Conservation (phyloP, 2,797 vertebrate genomes). For the Hemibagrus guttatus region DNA sequence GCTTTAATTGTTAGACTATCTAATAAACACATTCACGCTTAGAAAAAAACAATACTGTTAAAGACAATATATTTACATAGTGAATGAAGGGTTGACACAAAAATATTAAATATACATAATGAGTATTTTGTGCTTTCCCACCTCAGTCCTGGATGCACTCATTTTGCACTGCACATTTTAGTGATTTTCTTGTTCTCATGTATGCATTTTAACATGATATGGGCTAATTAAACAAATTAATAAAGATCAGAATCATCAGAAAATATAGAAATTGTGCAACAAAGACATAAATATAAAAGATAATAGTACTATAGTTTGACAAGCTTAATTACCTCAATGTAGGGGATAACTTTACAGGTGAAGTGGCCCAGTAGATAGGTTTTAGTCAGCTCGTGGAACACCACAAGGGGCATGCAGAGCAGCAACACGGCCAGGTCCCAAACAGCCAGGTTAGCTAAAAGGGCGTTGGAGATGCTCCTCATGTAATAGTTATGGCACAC, state of each 20-base stretch:
- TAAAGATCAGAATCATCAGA: not conserved
- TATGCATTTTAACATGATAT: not conserved
- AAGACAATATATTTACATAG: not conserved
- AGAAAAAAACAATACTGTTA: not conserved
- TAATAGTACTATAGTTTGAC: not conserved
- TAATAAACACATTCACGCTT: not conserved
- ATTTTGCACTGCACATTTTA: not conserved
- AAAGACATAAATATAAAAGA: not conserved
- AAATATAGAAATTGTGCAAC: not conserved
- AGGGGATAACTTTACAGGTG: conserved; percentile 95
- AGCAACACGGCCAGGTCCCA: conserved; percentile 96
- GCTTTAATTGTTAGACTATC: not conserved
- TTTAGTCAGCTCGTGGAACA: conserved; percentile 95
- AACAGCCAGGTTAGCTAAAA: conserved; percentile 93
- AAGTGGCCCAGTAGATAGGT: conserved; percentile 95
- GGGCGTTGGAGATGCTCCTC: conserved; percentile 98
- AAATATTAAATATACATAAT: not conserved
- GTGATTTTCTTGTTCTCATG: not conserved
- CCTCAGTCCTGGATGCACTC: not conserved
- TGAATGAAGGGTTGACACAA: not conserved
- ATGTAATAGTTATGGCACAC: conserved; percentile 99
- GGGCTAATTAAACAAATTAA: not conserved
- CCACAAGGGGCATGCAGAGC: conserved; percentile 94
- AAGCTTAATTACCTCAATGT: conserved; percentile 86
- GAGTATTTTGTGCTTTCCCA: not conserved